Conservation (phyloP, 2,797 vertebrate species). For the Halcyon badia region DNA sequence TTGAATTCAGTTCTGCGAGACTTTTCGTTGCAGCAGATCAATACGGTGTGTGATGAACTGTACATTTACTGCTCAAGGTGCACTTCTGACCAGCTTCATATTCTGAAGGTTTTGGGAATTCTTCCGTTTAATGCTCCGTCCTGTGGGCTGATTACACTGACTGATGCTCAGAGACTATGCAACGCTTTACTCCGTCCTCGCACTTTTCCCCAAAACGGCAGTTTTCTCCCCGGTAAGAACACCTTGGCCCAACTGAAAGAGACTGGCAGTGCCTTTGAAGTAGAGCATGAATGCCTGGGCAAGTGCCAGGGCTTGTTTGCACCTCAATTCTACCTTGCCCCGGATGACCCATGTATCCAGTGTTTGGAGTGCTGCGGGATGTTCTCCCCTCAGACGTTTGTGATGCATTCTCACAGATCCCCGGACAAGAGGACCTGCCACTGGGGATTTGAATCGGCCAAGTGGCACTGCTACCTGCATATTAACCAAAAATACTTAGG, state of each 20-base stretch:
- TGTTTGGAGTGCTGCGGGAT: constrained; percentile 96
- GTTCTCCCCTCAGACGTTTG: constrained; percentile 96
- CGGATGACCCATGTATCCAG: constrained; percentile 93
- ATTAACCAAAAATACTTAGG: constrained; percentile 94
- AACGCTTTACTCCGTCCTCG: constrained; percentile 93
- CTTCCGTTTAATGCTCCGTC: constrained; percentile 97
- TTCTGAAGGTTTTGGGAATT: constrained; percentile 97
- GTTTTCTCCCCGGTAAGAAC: constrained; percentile 86
- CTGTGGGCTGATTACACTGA: constrained; percentile 96
- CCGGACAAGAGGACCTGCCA: constrained; percentile 99
- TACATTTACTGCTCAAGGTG: constrained; percentile 98
- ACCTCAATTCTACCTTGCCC: constrained; percentile 93
- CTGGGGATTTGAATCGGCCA: constrained; percentile 98
- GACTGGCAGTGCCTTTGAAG: constrained; percentile 93
- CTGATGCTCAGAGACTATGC: constrained; percentile 97
- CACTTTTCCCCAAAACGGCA: constrained; percentile 86
- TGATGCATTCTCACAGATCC: constrained; percentile 97
- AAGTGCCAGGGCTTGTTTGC: constrained; percentile 97
- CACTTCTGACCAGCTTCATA: constrained; percentile 95
- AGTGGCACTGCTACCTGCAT: constrained; percentile 98
- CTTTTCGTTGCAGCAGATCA: constrained; percentile 98
- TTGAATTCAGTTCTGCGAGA: constrained; percentile 97
- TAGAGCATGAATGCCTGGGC: constrained; percentile 97
- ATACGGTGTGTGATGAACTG: constrained; percentile 95
- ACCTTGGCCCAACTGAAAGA: constrained; percentile 89